Percentiles rank a stretch among this genome's conserved stretches.
Conservation (phyloP, 2,888 invertebrate species). For the Malachius bipustulatus region DNA sequence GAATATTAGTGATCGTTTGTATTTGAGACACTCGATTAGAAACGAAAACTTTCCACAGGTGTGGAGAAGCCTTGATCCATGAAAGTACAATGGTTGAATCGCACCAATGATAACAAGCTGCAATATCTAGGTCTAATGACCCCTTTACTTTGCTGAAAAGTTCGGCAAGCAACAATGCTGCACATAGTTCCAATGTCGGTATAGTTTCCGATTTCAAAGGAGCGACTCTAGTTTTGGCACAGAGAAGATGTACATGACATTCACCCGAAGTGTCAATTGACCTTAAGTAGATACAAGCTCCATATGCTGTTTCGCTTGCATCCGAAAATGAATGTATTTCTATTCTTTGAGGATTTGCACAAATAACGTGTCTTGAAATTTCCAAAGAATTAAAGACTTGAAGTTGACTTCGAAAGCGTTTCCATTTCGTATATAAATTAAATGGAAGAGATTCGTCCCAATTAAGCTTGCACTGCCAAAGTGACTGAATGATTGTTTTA, state of each 20-base stretch:
- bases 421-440: neutral
- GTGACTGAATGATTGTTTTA: neutral
- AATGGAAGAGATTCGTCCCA: neutral
- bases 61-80: conserved; percentile 5
- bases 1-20: conserved; percentile 5
- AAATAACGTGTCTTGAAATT: neutral
- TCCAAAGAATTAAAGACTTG: neutral
- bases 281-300: conserved; percentile 1
- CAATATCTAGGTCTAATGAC: neutral
- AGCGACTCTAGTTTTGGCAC: neutral
- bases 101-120: neutral
- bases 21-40: conserved; percentile 7
- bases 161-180: neutral
- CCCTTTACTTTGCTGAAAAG: neutral
- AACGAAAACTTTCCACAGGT: conserved; percentile 8
- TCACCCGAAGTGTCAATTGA: too few relatives aligned
- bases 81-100: conserved; percentile 4
- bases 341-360: neutral
- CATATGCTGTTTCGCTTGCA: neutral
- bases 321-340: neutral
- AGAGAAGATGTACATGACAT: too few relatives aligned
- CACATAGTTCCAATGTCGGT: neutral
- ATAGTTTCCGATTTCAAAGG: neutral
- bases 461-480: neutral
- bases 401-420: neutral